Evolutionary conservation across 2,113 vertebrate genomes (phyloP), one percentile per base, ranked within the genome.

Genomic region (Balaeniceps rex): DNA sequence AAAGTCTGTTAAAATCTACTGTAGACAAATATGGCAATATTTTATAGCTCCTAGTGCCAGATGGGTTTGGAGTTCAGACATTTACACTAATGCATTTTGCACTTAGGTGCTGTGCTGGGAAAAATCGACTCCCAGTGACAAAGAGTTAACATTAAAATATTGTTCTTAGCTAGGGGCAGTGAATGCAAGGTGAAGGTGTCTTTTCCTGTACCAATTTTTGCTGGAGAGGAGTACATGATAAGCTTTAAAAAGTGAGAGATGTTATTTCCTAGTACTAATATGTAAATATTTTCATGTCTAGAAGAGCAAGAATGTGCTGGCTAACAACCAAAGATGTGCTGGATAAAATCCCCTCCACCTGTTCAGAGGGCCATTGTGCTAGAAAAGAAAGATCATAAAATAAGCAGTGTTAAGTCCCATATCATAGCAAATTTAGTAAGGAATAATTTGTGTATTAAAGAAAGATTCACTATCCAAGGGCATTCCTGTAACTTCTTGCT

Each of bases 241-340:
- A 51, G 54, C 29, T 80, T 49, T 24, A 6, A 31, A 70, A 84
- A 91, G 46, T 63, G 14, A 88, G 90, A 91, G 9, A 77, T 90
- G 51, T 29, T 86, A 44, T 80, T 96, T 93, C 87, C 19, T 86
- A 66, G 38, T 71, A 91, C 31, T 83, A 94, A 64, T 81, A 90
- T 49, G 38, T 90, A 95, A 95, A 96, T 97, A 94, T 95, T 95
- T 96, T 94, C 75, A 70, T 0, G 47, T 96, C 91, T 96, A 94
- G 82, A 95, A 89, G 84, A 97, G 68, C 84, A 97, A 96, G 91
- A 97, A 97, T 96, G 81, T 95, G 54, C 84, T 96, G 96, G 93
- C 74, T 91, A 86, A 75, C 21, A 70, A 93, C 92, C 90, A 94
- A 84, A 90, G 97, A 96, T 95, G 90, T 95, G 93, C 93, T 95